A percentile compares a stretch with the other conserved stretches of the same genome.
phyloP scores from a whole-genome alignment of 2,797 vertebrate species.

The Acrossocheilus fasciatus region DNA sequence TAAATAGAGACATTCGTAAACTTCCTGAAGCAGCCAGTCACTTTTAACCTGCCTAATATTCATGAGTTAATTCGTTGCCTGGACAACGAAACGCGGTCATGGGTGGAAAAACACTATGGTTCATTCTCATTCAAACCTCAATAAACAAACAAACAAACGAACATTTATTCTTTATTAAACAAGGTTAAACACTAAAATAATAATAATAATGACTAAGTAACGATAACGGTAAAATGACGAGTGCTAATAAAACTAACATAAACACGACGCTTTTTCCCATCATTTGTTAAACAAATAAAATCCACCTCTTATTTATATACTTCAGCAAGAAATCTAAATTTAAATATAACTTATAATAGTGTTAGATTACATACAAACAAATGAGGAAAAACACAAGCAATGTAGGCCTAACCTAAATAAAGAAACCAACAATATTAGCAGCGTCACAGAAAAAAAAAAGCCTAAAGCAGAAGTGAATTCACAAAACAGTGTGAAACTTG shows the following conservation, averaged over 20 bases:
- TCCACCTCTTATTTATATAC: not conserved
- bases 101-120: not conserved
- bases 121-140: not conserved
- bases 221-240: not conserved
- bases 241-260: not conserved
- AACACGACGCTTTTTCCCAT: not conserved
- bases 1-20: not conserved
- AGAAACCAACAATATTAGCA: not conserved
- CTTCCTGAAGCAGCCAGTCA: not conserved
- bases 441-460: not conserved
- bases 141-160: not conserved
- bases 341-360: not conserved
- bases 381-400: not conserved
- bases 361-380: not conserved
- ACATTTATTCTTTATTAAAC: not conserved
- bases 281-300: not conserved
- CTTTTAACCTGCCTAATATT: not conserved
- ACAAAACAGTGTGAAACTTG: not conserved
- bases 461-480: not conserved
- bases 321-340: too few relatives aligned
- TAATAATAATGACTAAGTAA: not conserved
- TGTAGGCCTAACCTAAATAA: not conserved
- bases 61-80: conserved; percentile 9
- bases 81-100: not conserved
- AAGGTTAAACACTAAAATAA: not conserved